These are phyloP conservation scores for Urechis unicinctus DNA, from an alignment of 2,888 invertebrate species.

Conservation along the genomic window DNA sequence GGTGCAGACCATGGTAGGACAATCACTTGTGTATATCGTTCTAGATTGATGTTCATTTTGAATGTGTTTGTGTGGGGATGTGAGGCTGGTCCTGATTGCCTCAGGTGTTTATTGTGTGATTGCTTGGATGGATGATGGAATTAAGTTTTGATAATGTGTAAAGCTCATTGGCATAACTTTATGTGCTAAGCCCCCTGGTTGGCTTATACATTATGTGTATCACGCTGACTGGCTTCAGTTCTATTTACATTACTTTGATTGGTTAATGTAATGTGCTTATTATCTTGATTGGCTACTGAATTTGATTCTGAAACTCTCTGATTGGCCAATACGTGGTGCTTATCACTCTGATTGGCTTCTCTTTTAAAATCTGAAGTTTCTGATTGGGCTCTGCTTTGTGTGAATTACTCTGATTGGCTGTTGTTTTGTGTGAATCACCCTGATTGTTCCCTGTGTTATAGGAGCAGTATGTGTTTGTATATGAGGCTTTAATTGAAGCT, in stretches of 20 bases:
- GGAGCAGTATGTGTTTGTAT: constrained; percentile 25
- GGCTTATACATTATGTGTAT: too few species aligned
- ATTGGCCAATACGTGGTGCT: too few species aligned
- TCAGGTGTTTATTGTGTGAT: too few species aligned
- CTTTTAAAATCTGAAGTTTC: neutral
- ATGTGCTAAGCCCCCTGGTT: too few species aligned
- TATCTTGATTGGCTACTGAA: neutral
- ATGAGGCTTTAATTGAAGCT: constrained; percentile 25
- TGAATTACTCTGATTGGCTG: neutral
- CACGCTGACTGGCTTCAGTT: too few species aligned
- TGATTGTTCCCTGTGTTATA: constrained; percentile 8
- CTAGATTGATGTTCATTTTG: neutral
- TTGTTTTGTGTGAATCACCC: neutral
- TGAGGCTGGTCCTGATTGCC: too few species aligned
- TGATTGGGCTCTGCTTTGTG: neutral
- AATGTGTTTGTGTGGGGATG: neutral
- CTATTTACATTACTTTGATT: neutral
- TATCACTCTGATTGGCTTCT: too few species aligned
- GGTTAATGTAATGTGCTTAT: neutral
- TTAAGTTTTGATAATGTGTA: too few species aligned
- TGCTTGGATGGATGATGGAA: too few species aligned
- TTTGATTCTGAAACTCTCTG: neutral
- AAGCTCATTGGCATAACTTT: too few species aligned
- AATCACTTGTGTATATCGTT: too few species aligned
- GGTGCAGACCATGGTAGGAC: constrained; percentile 40